A percentile compares a stretch with the other conserved stretches of the same genome.
Evolutionary conservation across 37 sponge, comb jelly and placozoan genomes (phyloP).

Genomic region (Oscarella lobularis): DNA sequence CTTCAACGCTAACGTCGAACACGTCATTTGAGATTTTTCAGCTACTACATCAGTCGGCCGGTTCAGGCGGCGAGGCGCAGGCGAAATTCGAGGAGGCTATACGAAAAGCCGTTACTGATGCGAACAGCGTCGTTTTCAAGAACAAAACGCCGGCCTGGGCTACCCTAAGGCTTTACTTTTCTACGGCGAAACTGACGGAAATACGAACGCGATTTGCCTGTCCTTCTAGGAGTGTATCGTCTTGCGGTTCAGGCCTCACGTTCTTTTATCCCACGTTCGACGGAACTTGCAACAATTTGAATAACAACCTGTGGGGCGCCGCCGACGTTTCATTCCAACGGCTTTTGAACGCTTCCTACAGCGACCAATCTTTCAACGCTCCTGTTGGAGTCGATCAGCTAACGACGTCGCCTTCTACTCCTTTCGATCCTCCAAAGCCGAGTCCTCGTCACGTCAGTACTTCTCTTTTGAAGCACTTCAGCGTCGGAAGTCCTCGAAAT

Average conservation of each 20-base stretch:
- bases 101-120: background rate
- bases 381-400: background rate
- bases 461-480: background rate
- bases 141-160: background rate
- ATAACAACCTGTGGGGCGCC: background rate
- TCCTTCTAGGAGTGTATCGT: background rate
- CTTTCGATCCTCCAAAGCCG: background rate
- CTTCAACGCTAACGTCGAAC: background rate
- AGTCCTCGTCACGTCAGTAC: background rate
- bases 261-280: background rate
- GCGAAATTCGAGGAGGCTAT: background rate
- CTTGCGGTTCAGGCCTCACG: no score
- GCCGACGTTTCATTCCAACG: background rate
- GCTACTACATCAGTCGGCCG: background rate
- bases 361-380: background rate
- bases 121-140: background rate
- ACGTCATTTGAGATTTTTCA: background rate
- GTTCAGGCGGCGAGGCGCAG: background rate
- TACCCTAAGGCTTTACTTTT: background rate
- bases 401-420: background rate
- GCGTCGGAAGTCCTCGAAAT: background rate
- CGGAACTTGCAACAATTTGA: background rate
- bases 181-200: background rate
- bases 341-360: background rate
- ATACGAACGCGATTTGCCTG: background rate